These are phyloP conservation scores for Oreortyx pictus DNA, from an alignment of 2,797 vertebrate species.

Conservation along the genomic window DNA sequence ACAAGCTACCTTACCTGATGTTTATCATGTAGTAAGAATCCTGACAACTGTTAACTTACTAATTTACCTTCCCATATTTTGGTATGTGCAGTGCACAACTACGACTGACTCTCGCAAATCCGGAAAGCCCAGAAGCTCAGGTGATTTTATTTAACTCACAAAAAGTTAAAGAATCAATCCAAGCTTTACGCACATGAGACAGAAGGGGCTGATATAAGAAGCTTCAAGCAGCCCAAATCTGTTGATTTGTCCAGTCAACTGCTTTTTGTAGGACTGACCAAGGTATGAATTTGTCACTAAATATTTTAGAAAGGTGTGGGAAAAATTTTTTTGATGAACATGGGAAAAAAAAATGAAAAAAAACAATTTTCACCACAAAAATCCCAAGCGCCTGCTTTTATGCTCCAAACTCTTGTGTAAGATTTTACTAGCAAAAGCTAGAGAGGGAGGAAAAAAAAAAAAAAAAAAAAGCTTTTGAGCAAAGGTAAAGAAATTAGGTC, in stretches of 20 bases:
- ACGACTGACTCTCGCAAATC: background rate
- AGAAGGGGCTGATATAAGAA: background rate
- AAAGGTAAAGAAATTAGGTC: background rate
- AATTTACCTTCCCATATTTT: background rate
- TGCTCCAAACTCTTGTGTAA: background rate
- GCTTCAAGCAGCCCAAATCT: background rate
- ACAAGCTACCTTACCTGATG: background rate
- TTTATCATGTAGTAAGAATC: background rate
- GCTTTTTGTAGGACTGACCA: background rate
- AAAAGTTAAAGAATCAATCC: background rate
- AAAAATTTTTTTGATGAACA: background rate
- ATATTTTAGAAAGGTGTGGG: background rate
- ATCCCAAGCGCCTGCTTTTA: background rate
- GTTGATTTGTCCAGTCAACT: background rate
- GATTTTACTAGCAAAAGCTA: background rate
- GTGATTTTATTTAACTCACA: background rate
- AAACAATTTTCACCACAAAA: background rate
- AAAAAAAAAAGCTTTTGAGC: background rate
- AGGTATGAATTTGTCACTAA: background rate
- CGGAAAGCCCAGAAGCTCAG: background rate
- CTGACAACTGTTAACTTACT: background rate
- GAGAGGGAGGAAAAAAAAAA: no score
- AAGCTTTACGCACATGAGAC: background rate
- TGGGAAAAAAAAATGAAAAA: no score
- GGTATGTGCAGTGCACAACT: rapidly evolving